These are phyloP conservation scores for Erythrolamprus reginae DNA, from an alignment of 2,113 vertebrate species.

Conservation along the genomic window DNA sequence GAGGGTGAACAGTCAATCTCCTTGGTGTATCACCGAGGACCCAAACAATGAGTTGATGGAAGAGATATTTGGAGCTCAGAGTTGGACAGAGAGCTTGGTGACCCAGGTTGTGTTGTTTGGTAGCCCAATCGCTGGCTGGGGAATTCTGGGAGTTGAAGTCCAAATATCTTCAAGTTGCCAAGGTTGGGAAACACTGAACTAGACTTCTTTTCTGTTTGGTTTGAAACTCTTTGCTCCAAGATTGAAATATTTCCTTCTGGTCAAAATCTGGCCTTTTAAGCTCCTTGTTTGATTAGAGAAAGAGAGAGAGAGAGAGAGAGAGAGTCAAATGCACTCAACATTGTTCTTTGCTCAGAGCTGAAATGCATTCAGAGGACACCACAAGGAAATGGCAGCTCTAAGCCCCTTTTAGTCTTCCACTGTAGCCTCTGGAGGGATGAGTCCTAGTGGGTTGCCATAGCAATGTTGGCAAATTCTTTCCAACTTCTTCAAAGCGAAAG, in stretches of 20 bases:
- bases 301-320: background rate
- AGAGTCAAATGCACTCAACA: background rate
- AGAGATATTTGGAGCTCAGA: background rate
- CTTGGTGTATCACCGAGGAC: background rate
- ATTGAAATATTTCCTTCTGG: background rate
- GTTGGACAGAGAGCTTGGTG: background rate
- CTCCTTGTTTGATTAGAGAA: background rate
- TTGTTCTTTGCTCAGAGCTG: background rate
- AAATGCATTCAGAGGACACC: constrained; percentile 26
- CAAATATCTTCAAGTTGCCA: too few species aligned
- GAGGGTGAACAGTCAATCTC: too few species aligned
- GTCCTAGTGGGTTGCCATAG: constrained; percentile 81
- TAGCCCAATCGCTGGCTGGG: too few species aligned
- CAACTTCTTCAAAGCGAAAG: constrained; percentile 83
- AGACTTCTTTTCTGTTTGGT: background rate
- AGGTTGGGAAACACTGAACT: too few species aligned
- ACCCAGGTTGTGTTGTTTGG: background rate
- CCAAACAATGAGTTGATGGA: background rate
- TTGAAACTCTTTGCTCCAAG: background rate
- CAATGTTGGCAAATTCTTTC: constrained; percentile 81
- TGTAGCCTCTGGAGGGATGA: constrained; percentile 53
- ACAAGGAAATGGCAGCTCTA: constrained; percentile 34
- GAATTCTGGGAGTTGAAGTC: too few species aligned
- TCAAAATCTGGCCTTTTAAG: background rate
- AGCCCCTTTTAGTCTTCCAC: constrained; percentile 37